Evolutionary conservation across 2,888 invertebrate species (phyloP), one percentile per base, ranked within the genome.

Genomic region (Oscheius sp.): DNA sequence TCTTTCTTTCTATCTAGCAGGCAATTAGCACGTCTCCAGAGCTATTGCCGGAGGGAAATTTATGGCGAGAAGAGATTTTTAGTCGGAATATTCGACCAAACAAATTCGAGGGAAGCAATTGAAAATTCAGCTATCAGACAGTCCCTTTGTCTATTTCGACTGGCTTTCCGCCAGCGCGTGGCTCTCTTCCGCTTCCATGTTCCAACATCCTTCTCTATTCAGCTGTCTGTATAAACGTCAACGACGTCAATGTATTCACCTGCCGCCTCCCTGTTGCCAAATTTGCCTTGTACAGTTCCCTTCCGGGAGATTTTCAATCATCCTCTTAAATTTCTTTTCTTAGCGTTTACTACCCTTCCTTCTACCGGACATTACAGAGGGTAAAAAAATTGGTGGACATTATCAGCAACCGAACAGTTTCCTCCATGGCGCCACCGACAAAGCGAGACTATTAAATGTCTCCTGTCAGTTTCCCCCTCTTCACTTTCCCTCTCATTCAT

Each of bases 21-120:
- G n/a, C 54, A 32, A 54, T 54, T 54, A 54, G 54, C 54, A 54
- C 54, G 54, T 54, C 32, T 32, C 24, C 20, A n/a, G 33, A 24
- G 20, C 54, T 36, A 54, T 54, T 54, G 30, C 36, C 54, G n/a
- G 17, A n/a, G n/a, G n/a, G 24, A 30, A 54, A 54, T 54, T 54
- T 54, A 54, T 54, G 54, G 32, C 41, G 41, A 9, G 41, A 41
- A 41, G 20, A 41, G 3, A 41, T n/a, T 41, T 20, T 41, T 20
- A 9, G 4, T 41, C 20, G 12, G 41, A 9, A 41, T 41, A 41
- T 41, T 41, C n/a, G 41, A 9, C 41, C 20, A 41, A n/a, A n/a
- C n/a, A n/a, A n/a, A n/a, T n/a, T n/a, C n/a, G n/a, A n/a, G n/a
- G n/a, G n/a, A n/a, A n/a, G n/a, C n/a, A n/a, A n/a, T n/a, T n/a